Evolutionary conservation across 2,888 invertebrate genomes (phyloP), one percentile per base, ranked within the genome.

Genomic region (Petrolisthes manimaculis): DNA sequence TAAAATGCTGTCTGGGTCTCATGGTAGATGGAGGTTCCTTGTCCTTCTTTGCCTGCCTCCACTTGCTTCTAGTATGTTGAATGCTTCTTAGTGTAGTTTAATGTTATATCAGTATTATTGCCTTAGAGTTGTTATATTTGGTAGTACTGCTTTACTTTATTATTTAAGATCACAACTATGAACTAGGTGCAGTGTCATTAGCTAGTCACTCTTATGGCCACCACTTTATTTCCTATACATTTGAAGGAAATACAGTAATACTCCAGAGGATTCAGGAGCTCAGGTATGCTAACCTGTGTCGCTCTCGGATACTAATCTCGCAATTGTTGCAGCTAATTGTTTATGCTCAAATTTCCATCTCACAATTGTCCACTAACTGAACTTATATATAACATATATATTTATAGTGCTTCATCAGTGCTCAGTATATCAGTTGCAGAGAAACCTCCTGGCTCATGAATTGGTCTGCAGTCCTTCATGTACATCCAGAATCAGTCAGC

Each of bases 101-200:
- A 12, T 71, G 21, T 4, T 14, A 71, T 21, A 71, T 18, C 21
- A 71, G 14, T 71, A 71, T 71, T 71, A 71, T 21, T n/a, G 71
- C 71, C 14, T n/a, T 71, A 71, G 71, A n/a, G 21, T 71, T 71
- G 71, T 71, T 71, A 71, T 71, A 71, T 71, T 71, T 71, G 71
- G 14, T n/a, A 71, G 71, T 71, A 21, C 18, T 61, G 67, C 67
- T 61, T 9, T 9, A 9, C 9, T 61, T 14, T 61, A 14, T 61
- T 9, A 14, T 9, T 61, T 61, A 18, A 18, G 9, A 61, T 9
- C 18, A 18, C 67, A 61, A 61, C 61, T 18, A 61, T 61, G 61
- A 61, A 61, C 9, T 61, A 61, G 61, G 9, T 61, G 61, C 61
- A 61, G 61, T 61, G 12, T 61, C 18, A 18, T 18, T 61, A 61